Evolutionary conservation across 2,888 invertebrate genomes (phyloP).

Genomic region (Agapostemon virescens): DNA sequence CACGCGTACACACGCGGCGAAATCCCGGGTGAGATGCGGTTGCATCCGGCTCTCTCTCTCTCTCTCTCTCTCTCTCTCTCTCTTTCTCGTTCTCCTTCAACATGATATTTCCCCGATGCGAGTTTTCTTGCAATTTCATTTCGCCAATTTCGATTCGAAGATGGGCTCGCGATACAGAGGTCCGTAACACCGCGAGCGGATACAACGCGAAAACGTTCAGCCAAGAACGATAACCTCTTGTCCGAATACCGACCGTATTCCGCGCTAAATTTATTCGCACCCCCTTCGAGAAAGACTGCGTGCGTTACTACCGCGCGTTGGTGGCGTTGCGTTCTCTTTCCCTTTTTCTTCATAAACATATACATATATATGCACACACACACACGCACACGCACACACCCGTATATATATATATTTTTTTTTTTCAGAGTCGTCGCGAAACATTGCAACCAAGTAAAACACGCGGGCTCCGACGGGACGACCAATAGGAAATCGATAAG

Average conservation of each 20-base stretch:
- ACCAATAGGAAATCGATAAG: conserved; percentile 59
- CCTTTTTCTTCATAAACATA: too few relatives aligned
- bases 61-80: too few relatives aligned
- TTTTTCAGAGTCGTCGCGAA: conserved; percentile 35
- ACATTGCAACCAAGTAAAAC: conserved; percentile 35
- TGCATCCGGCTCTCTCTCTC: too few relatives aligned
- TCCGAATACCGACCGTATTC: conserved; percentile 2
- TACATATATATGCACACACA: too few relatives aligned
- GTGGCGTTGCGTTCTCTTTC: too few relatives aligned
- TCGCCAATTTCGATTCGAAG: too few relatives aligned
- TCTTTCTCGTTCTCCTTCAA: neutral
- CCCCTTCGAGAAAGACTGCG: conserved; percentile 9
- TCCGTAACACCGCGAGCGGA: too few relatives aligned
- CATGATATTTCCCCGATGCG: neutral
- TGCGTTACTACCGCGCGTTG: too few relatives aligned
- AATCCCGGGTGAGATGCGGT: too few relatives aligned
- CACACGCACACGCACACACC: too few relatives aligned
- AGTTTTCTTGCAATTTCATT: neutral
- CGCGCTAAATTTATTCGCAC: conserved; percentile 21
- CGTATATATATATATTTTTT: too few relatives aligned
- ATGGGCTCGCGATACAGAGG: too few relatives aligned
- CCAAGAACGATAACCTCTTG: conserved; percentile 14
- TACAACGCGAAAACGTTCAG: neutral
- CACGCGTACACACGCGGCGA: conserved; percentile 19
- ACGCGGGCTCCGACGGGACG: neutral